Evolutionary conservation across 2,888 invertebrate species (phyloP).

Genomic region (Pocota personata): DNA sequence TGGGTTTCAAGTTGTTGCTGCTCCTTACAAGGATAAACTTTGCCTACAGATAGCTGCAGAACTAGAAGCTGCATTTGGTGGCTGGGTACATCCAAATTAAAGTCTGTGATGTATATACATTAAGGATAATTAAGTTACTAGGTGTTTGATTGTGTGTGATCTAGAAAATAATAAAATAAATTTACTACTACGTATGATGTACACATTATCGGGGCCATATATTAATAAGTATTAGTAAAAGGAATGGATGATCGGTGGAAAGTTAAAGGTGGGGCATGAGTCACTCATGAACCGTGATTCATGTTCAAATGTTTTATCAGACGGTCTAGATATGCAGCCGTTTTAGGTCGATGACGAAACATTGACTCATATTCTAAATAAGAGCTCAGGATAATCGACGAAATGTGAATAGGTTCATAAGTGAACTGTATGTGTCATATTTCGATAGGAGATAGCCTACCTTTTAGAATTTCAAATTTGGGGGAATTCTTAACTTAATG

Average conservation of each 20-base stretch:
- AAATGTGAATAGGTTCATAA: slow-evolving; percentile 18
- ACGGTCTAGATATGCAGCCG: slow-evolving; percentile 29
- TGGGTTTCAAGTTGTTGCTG: slow-evolving; percentile 91
- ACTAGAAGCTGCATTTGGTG: slow-evolving; percentile 91
- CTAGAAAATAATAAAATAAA: slow-evolving; percentile 49
- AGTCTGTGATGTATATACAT: slow-evolving; percentile 27
- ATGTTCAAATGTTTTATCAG: slow-evolving; percentile 46
- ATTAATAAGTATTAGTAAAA: slow-evolving; percentile 6
- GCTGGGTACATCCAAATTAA: slow-evolving; percentile 87
- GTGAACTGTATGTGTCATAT: slow-evolving; percentile 55
- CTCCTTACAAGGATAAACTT: slow-evolving; percentile 89
- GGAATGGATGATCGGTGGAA: slow-evolving; percentile 30
- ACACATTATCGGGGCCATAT: neutral
- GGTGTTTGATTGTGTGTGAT: slow-evolving; percentile 68
- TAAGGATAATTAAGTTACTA: slow-evolving; percentile 19
- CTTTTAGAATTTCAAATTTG: neutral
- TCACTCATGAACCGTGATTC: slow-evolving; percentile 53
- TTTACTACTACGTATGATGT: slow-evolving; percentile 8
- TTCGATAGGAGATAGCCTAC: neutral
- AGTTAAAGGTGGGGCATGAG: slow-evolving; percentile 45
- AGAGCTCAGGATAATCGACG: slow-evolving; percentile 44
- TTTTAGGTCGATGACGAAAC: slow-evolving; percentile 48
- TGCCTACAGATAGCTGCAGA: slow-evolving; percentile 91
- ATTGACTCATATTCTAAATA: slow-evolving; percentile 62
- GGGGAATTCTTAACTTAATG: neutral